Evolutionary conservation across 2,797 vertebrate genomes (phyloP).

Genomic region (Thunnus albacares): DNA sequence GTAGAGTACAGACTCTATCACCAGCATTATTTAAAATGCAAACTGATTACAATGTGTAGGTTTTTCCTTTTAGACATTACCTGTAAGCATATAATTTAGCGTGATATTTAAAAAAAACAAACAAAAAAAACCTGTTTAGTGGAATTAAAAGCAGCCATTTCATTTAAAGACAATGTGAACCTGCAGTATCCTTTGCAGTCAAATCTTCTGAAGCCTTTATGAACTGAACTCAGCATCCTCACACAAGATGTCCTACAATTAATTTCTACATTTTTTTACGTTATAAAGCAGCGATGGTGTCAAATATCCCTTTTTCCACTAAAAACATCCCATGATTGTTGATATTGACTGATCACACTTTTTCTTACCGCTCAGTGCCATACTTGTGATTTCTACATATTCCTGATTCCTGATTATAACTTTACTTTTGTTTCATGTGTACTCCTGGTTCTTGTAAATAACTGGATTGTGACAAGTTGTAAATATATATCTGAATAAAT

Average conservation of each 20-base stretch:
- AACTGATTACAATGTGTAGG: conserved; percentile 23
- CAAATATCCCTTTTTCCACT: conserved; percentile 25
- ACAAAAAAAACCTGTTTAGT: neutral
- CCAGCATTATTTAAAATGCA: conserved; percentile 64
- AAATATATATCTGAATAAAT: conserved; percentile 83
- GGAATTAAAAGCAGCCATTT: conserved; percentile 23
- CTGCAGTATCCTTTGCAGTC: neutral
- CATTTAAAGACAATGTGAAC: conserved; percentile 3
- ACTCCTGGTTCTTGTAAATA: conserved; percentile 72
- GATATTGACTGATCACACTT: conserved; percentile 54
- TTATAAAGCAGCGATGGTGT: conserved; percentile 20
- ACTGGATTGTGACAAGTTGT: conserved; percentile 67
- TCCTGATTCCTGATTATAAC: conserved; percentile 53
- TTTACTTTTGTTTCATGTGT: conserved; percentile 57
- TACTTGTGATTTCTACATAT: conserved; percentile 67
- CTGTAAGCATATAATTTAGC: conserved; percentile 2
- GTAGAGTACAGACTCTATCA: conserved; percentile 55
- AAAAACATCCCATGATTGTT: conserved; percentile 64
- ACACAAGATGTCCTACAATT: conserved; percentile 1
- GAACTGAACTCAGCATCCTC: conserved; percentile 1
- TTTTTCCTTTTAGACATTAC: conserved; percentile 9
- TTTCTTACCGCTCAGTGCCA: conserved; percentile 79
- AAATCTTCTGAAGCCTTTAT: conserved; percentile 21
- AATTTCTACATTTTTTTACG: conserved; percentile 11
- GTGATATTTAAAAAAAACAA: neutral